These are phyloP conservation scores for Ctenochaetus hawaiiensis DNA, from an alignment of 2,797 vertebrate species.

Conservation along the genomic window DNA sequence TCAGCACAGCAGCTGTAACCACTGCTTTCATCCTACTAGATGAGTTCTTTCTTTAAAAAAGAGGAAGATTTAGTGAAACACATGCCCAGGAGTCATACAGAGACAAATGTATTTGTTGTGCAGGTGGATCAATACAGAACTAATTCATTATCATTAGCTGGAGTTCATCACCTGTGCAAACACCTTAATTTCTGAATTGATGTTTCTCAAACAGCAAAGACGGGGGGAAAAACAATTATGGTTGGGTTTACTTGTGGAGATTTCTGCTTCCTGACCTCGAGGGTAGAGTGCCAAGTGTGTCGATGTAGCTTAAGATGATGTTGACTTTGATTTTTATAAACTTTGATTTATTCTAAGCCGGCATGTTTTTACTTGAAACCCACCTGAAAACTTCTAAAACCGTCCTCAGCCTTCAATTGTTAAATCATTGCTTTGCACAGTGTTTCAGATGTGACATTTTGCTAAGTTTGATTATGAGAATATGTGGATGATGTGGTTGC, in stretches of 20 bases:
- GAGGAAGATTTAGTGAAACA: not conserved
- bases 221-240: conserved; percentile 47
- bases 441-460: conserved; percentile 8
- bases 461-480: not conserved
- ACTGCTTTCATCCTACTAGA: not conserved
- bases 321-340: conserved; percentile 3
- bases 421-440: not conserved
- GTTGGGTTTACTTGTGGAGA: conserved; percentile 35
- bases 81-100: conserved; percentile 16
- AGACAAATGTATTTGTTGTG: conserved; percentile 49
- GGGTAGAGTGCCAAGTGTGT: not conserved
- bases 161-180: conserved; percentile 76
- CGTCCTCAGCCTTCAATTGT: not conserved
- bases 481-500: not conserved
- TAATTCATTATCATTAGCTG: conserved; percentile 79
- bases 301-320: conserved; percentile 5
- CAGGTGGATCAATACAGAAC: conserved; percentile 52
- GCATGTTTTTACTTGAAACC: not conserved
- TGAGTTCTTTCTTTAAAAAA: not conserved
- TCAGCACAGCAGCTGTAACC: too few relatives aligned
- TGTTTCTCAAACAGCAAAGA: conserved; percentile 58
- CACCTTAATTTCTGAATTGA: conserved; percentile 67
- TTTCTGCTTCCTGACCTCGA: conserved; percentile 31
- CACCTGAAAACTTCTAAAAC: not conserved
- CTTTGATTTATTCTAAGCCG: not conserved